Percentiles rank a stretch among this genome's conserved stretches.
These are phyloP conservation scores for Virgularia gustaviana DNA, from an alignment of 92 coral and sea anemone genomes.

Conservation along the genomic window DNA sequence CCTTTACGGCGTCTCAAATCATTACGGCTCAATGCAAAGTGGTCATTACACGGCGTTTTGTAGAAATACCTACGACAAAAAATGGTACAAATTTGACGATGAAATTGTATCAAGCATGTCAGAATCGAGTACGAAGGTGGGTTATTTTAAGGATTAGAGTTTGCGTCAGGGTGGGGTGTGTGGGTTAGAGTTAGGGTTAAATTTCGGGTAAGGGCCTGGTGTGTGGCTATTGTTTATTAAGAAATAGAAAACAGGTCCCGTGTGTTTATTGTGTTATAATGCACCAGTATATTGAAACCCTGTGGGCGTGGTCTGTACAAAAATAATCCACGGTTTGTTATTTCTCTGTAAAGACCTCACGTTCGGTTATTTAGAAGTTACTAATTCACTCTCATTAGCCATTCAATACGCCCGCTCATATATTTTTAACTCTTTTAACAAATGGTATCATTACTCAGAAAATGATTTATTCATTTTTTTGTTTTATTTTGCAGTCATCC, in stretches of 20 bases:
- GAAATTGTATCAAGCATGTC: conserved; percentile 75
- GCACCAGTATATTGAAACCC: too few relatives aligned
- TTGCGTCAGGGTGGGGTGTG: background rate
- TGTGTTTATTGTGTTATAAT: too few relatives aligned
- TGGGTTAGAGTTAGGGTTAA: background rate
- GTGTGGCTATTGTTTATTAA: too few relatives aligned
- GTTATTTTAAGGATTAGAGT: too few relatives aligned
- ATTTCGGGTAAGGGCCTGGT: background rate
- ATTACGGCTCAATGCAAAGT: conserved; percentile 98
- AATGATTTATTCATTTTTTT: background rate
- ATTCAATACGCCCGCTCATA: too few relatives aligned
- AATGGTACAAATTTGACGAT: conserved; percentile 96
- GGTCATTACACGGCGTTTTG: conserved; percentile 97
- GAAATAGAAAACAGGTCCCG: too few relatives aligned
- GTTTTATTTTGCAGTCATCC: conserved; percentile 62
- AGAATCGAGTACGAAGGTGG: conserved; percentile 18
- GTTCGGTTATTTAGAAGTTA: too few relatives aligned
- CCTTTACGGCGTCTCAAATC: conserved; percentile 85
- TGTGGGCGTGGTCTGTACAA: too few relatives aligned
- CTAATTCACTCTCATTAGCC: too few relatives aligned
- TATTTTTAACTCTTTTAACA: background rate
- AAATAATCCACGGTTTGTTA: too few relatives aligned
- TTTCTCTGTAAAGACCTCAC: too few relatives aligned
- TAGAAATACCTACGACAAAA: conserved; percentile 60
- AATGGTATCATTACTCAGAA: background rate